Evolutionary conservation across 2,797 vertebrate genomes (phyloP).

Genomic region (Bradypodion ventrale): DNA sequence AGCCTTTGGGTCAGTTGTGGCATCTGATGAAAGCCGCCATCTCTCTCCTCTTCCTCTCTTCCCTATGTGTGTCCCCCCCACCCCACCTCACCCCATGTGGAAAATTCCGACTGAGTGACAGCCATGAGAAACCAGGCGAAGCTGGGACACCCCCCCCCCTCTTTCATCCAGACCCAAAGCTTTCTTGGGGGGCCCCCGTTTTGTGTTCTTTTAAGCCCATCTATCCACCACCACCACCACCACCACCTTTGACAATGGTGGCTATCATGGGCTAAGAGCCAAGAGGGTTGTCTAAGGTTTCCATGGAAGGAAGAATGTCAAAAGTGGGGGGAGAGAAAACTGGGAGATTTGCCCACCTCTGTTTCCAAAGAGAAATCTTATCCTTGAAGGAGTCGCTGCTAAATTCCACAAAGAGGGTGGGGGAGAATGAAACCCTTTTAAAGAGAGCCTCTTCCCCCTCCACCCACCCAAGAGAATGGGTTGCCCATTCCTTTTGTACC

Average conservation of each 20-base stretch:
- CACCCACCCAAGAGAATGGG: no score
- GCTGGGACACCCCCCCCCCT: slow-evolving; percentile 7
- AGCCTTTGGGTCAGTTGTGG: no score
- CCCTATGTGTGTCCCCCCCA: no score
- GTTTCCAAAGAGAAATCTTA: slow-evolving; percentile 57
- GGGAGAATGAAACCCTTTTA: slow-evolving; percentile 80
- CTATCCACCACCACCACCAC: neutral
- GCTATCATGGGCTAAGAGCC: slow-evolving; percentile 36
- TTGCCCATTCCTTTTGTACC: slow-evolving; percentile 67
- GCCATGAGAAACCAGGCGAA: slow-evolving; percentile 63
- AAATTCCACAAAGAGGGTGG: slow-evolving; percentile 82
- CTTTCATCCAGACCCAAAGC: slow-evolving; percentile 55
- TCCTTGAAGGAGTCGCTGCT: slow-evolving; percentile 77
- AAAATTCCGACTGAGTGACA: slow-evolving; percentile 47
- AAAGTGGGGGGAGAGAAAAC: neutral
- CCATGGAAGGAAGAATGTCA: slow-evolving; percentile 52
- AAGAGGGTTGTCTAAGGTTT: slow-evolving; percentile 42
- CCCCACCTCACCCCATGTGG: neutral
- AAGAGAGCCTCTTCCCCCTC: slow-evolving; percentile 79
- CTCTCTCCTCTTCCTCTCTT: neutral
- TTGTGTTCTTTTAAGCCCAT: slow-evolving; percentile 42
- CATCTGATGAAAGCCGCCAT: neutral
- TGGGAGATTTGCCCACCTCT: slow-evolving; percentile 39
- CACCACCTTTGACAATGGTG: neutral
- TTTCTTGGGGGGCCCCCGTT: rapidly evolving